Evolutionary conservation across 2,797 vertebrate genomes (phyloP), one percentile per base, ranked within the genome.

Genomic region (Acipenser oxyrinchus): DNA sequence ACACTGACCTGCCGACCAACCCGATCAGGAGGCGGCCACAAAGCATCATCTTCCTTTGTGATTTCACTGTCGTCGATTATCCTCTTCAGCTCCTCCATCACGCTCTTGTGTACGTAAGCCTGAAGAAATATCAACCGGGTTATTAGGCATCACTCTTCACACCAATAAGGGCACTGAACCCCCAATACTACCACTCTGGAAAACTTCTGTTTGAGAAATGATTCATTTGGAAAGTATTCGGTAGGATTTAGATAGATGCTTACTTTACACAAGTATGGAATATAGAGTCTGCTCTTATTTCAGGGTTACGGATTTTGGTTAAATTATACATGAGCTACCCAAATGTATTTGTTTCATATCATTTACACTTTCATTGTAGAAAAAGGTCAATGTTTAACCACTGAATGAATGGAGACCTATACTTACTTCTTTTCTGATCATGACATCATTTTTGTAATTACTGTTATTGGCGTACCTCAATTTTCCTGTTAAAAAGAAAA

Each of bases 1-100:
- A 51, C 50, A 83, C 88, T 68, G 13, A 99, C 97, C 93, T 99
- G 97, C 72, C 96, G 87, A 64, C 97, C 97, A 1, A 99, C 97
- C 82, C 97, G 87, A 76, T 99, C 97, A 0, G 97, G 97, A 11
- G 97, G 94, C 0, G 96, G 97, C 97, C 97, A 99, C 48, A 99
- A 75, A 0, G 97, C 95, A 69, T 99, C 97, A 0, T 99, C 97
- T 77, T 99, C 97, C 79, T 99, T 99, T n/a, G 97, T 99, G 79
- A 99, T 96, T 83, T 99, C 97, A 69, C 97, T 99, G 85, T 99
- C 97, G 1, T 99, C 97, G 4, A 99, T 99, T 73, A 99, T 97
- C 66, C 97, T 91, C 75, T 99, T 99, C 70, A 99, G 86, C 73
- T 99, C 97, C 75, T 99, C 97, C 97, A 98, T 99, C 76, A 99